Base-by-base conservation (phyloP, 2,113 vertebrate genomes). In the Platichthys flesus region DNA sequence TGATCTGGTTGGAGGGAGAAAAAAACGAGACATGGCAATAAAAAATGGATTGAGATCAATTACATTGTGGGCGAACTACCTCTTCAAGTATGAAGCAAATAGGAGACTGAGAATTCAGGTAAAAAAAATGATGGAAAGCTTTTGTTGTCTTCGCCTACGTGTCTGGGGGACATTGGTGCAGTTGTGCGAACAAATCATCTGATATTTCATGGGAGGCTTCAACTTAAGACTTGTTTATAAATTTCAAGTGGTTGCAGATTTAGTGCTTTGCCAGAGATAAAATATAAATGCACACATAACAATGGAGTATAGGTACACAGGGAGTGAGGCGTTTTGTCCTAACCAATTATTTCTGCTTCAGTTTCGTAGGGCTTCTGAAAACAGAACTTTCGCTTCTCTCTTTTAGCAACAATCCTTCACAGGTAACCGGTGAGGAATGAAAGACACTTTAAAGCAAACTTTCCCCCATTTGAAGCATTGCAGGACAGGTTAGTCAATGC, bases 361-460 rank as follows among this genome's bases (percentile, higher is more conserved):
- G 63, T 52, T 68, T 69, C 16, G 72, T 31, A 65, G 3, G 20
- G 69, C 56, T 23, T 87, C 57, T 70, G 35, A 21, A 15, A 65
- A 31, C n/a, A 56, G 23, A 66, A 54, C 14, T 51, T n/a, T 0
- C 13, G 15, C 42, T 18, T 16, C 42, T 61, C 23, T 40, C n/a
- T 31, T 14, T 59, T 23, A 15, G 31, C 40, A 68, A 51, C 0
- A 6, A 49, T 70, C 63, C 28, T 58, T 51, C 20, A 72, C 18
- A 63, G 26, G 75, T 18, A 67, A 68, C 61, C 8, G 57, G 40
- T 60, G 26, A 76, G 21, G 78, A 78, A 75, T 77, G 49, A 55
- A 75, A 76, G 56, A 65, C 71, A 65, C 78, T 59, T 70, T 69
- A 77, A 88, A 85, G 85, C 75, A 78, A 82, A 83, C 31, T 37